Base-by-base conservation (phyloP, 2,888 invertebrate genomes). In the Ethmia dodecea region DNA sequence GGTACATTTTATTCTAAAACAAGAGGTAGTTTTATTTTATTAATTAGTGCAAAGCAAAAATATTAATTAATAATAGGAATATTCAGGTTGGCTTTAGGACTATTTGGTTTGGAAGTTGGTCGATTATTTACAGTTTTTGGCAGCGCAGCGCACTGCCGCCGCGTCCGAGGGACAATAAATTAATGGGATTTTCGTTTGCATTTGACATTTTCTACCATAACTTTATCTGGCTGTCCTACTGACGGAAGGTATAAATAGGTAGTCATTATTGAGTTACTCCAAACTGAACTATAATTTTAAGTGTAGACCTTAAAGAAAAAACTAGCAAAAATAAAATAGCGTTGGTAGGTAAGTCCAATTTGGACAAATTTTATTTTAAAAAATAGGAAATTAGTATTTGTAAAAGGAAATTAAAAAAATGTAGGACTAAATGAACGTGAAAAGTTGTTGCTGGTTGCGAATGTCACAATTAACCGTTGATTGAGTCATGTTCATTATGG, bases 111-210 rank as follows among this genome's bases (percentile, higher is more conserved):
- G 18, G 5, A 33, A 38, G 26, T 30, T 38, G n/a, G 35, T 14
- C 51, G 38, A 57, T 58, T 52, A 63, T 66, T 70, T 65, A 55
- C 57, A 54, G 54, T 55, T 64, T 68, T 65, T 66, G 66, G 64
- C 58, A 55, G 49, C 35, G 38, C 28, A 16, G 31, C 40, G 26
- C 30, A 25, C 35, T 38, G 38, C 40, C 35, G 43, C 46, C 43
- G 40, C 39, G 31, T 38, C 14, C 35, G 22, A 34, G 10, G 30
- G 40, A 47, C 33, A 18, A 26, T 40, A 42, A 57, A 68, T 68
- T 61, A 62, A 70, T 64, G 54, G 58, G 36, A 35, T 31, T 33
- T 55, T 66, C 67, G 28, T 32, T 55, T 70, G 71, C 45, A 40
- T 62, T 55, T 69, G 71, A 69, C 71, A 52, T 50, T 53, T 50